Evolutionary conservation across 2,888 invertebrate genomes (phyloP), one percentile per base, ranked within the genome.

Genomic region (Vesta saturnalis): DNA sequence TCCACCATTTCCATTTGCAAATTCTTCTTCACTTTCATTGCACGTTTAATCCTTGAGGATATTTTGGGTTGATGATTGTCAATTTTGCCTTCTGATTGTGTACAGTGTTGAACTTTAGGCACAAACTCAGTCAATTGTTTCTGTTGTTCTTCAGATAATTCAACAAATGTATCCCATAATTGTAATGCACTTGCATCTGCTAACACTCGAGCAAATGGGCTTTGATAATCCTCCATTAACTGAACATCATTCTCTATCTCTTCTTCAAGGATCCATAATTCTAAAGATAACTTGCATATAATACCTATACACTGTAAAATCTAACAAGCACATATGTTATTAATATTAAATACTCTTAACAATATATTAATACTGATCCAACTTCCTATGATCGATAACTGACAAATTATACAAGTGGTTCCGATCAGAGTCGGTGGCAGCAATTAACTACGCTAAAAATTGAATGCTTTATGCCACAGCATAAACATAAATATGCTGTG

Each of bases 131-230:
- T 69, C 19, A 80, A 71, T 69, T 71, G 58, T 12, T 55, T 64
- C 65, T 81, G 81, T 66, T 81, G 80, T 35, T 80, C 77, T 72
- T 81, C 81, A 19, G 79, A 74, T 73, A 81, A 79, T 35, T 79
- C 78, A 56, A 79, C 77, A 64, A 81, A 81, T 15, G 70, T 70
- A 54, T 82, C 78, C 81, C 81, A 82, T 61, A 73, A 78, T 47
- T 77, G 68, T 64, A 81, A 73, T 18, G 80, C 79, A 65, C 70
- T 70, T 56, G 75, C 67, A 64, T 80, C 73, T 70, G 79, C 77
- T 12, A 80, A 46, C 14, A 81, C 69, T 47, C 77, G 73, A 8
- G 77, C 67, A 69, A 81, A 79, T 21, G 81, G 81, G 54, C 77
- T 74, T 61, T 79, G 76, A 60, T 78, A 77, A 12, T 75, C 61